Evolutionary conservation across 2,797 vertebrate species (phyloP).

Genomic region (Nyctalus aviator): DNA sequence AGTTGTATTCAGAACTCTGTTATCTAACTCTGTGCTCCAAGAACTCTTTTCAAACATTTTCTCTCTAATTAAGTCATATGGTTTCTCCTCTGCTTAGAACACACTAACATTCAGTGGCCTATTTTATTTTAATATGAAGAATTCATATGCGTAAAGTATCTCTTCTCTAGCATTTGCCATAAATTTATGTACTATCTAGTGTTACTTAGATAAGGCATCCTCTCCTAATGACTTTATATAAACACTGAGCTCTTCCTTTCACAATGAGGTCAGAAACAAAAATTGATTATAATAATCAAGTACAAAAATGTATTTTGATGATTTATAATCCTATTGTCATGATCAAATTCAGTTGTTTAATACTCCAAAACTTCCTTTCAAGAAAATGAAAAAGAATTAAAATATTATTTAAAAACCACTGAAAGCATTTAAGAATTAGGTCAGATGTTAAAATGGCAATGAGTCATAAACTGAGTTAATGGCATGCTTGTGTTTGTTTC

Average conservation of each 20-base stretch:
- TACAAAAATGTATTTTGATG: background rate
- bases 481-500: background rate
- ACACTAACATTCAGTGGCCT: background rate
- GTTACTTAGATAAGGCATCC: background rate
- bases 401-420: conserved; percentile 8
- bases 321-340: conserved; percentile 18
- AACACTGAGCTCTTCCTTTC: background rate
- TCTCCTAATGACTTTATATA: background rate
- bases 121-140: background rate
- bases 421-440: background rate
- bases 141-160: background rate
- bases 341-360: conserved; percentile 10
- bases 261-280: background rate
- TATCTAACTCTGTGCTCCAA: background rate
- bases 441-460: background rate
- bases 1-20: background rate
- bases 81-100: background rate
- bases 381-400: background rate
- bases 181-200: background rate
- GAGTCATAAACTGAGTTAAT: background rate
- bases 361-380: background rate
- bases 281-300: background rate
- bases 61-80: background rate
- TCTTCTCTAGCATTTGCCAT: background rate
- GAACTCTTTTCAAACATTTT: background rate